Percentiles rank a stretch among this genome's conserved stretches.
phyloP scores from a whole-genome alignment of 2,888 invertebrate genomes.

The Epinotia ramella region DNA sequence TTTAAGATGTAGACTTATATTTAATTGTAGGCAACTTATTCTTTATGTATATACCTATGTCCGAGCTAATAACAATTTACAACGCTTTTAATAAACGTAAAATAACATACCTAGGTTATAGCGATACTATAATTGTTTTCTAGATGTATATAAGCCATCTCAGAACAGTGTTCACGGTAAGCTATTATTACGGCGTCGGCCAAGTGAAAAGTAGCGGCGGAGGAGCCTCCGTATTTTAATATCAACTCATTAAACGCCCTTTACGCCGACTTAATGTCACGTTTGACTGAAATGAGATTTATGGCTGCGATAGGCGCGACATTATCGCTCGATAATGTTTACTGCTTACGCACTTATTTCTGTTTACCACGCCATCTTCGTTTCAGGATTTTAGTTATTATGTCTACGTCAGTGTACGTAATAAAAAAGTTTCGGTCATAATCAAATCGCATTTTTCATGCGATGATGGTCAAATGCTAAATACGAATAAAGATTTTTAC shows the following conservation, averaged over 20 bases:
- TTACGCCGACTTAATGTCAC: conserved; percentile 26
- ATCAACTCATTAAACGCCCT: conserved; percentile 41
- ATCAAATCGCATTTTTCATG: too few species aligned
- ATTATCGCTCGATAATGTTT: conserved; percentile 21
- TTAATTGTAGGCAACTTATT: too few species aligned
- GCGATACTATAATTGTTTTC: background rate
- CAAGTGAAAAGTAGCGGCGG: conserved; percentile 45
- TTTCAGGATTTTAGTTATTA: background rate
- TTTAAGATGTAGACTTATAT: too few species aligned
- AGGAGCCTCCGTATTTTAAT: conserved; percentile 52
- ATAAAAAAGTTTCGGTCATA: background rate
- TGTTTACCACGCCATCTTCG: background rate
- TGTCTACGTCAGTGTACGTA: background rate
- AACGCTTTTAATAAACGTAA: background rate
- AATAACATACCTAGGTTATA: background rate
- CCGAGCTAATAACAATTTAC: background rate
- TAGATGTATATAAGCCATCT: background rate
- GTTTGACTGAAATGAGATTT: conserved; percentile 30
- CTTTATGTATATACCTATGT: too few species aligned
- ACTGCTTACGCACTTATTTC: too few species aligned
- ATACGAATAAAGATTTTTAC: too few species aligned
- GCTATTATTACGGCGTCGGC: conserved; percentile 33
- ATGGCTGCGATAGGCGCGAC: conserved; percentile 14
- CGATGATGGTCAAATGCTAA: too few species aligned
- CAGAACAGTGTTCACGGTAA: background rate